phyloP scores from a whole-genome alignment of 2,113 vertebrate species.

The Pseudorasbora parva region DNA sequence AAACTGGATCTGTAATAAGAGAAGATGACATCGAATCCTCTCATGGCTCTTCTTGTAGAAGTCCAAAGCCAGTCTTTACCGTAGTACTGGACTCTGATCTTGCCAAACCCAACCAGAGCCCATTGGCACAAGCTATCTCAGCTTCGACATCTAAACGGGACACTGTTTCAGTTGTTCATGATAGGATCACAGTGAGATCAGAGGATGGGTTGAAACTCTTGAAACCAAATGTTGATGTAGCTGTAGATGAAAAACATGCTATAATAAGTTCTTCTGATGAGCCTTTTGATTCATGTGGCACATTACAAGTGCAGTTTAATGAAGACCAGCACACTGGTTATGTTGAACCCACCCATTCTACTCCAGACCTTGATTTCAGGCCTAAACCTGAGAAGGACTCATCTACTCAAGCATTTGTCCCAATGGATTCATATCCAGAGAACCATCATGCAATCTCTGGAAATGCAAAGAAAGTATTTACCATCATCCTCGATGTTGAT shows the following conservation, averaged over 20 bases:
- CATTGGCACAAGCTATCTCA: neutral
- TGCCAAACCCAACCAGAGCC: neutral
- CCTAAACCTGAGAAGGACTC: neutral
- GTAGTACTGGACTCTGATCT: constrained; percentile 6
- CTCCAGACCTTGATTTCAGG: neutral
- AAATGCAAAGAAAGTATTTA: constrained; percentile 46
- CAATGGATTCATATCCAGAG: neutral
- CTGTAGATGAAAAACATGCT: neutral
- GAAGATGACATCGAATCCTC: neutral
- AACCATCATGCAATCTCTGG: constrained; percentile 2
- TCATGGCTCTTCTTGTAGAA: neutral
- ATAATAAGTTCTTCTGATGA: neutral
- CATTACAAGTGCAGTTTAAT: neutral
- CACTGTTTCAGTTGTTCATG: neutral
- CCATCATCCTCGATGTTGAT: constrained; percentile 48
- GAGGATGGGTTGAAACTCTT: neutral
- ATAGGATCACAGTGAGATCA: neutral
- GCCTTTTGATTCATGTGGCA: neutral
- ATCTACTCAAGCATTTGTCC: neutral
- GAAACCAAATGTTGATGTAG: neutral
- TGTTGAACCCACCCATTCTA: neutral
- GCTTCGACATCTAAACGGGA: neutral
- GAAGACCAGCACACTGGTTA: neutral
- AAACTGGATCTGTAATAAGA: neutral
- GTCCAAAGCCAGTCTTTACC: neutral